Base-by-base conservation (phyloP, 2,888 invertebrate genomes). In the Lithophane semibrunnea region DNA sequence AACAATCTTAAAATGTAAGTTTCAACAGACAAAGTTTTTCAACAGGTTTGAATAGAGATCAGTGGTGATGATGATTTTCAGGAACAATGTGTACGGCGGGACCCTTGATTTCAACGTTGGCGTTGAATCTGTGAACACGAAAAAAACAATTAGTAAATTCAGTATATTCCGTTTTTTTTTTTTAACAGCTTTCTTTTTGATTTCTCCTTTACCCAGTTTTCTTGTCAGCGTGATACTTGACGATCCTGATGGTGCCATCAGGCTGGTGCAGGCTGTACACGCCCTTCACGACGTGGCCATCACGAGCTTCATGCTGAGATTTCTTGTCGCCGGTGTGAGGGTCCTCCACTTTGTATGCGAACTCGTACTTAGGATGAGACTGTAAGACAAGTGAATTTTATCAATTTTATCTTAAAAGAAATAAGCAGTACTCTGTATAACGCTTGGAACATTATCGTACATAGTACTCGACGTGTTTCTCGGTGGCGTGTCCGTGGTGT, bases 221-320 rank as follows among this genome's bases (percentile, higher is more conserved):
- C 92, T 85, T 83, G 86, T 96, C 96, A 21, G 96, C 94, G 84
- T 92, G 92, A 90, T 97, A 97, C 85, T 95, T 93, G 24, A 97
- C 97, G 54, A 94, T 95, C 85, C 97, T 93, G 77, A 96, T 82
- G 84, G 96, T 83, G 66, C 90, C 90, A 63, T 95, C 96, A 56
- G 96, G 94, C 87, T 97, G 96, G 84, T 96, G 94, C 74, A 97
- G 91, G 74, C 94, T 95, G 91, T 97, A 97, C 87, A 97, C 96
- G 54, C 97, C 97, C 90, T 96, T 95, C 76, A 97, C 97, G 61
- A 94, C 94, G 88, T 97, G 95, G 1, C 97, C 97, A 92, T 97
- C 96, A 66, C 95, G 94, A 74, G 93, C 90, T 91, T 97, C 97
- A 75, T 94, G 92, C 89, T 97, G 97, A 83, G 93, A 94, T 90